Base-by-base conservation (phyloP, 2,888 invertebrate genomes). In the Slavum lentiscoides region DNA sequence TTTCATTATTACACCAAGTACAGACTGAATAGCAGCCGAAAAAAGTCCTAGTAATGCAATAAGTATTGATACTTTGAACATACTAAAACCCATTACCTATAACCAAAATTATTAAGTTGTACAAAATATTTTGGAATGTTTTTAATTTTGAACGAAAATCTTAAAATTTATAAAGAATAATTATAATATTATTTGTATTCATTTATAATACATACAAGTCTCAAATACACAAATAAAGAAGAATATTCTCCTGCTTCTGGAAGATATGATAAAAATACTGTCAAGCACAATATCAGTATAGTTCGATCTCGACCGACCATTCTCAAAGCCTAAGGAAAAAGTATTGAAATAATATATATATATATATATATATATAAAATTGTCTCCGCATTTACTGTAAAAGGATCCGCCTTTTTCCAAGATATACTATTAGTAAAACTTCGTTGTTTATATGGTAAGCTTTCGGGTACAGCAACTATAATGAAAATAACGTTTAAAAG, bases 181-280 rank as follows among this genome's bases (percentile, higher is more conserved):
- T 13, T 49, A 15, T 13, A n/a, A n/a, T 58, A 58, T 11, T 58
- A 58, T n/a, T 58, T n/a, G 19, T 59, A 59, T n/a, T n/a, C 23
- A 23, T 30, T 43, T 58, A 66, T 55, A 80, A 58, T 2, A 23
- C 88, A 86, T 85, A 92, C 96, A 86, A 98, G 90, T 89, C 96
- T 96, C 84, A 99, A 90, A 88, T 99, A 99, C 85, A 99, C 98
- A 89, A 99, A 99, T 89, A 99, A 98, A 89, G 98, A 98, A 82
- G 98, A 98, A 88, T 99, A 99, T 89, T 99, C 97, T 84, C 98
- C 98, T 62, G 95, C 95, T 88, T 99, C 99, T 3, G 99, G 98
- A 85, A 99, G 89, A 88, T 99, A 99, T 37, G 98, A 98, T 82
- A 99, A 90, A 87, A 99, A 96, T 85, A 99, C 98, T 72, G 98